Base-by-base conservation (phyloP, 1,140 invertebrate genomes). In the Drosophila nigromelanica region DNA sequence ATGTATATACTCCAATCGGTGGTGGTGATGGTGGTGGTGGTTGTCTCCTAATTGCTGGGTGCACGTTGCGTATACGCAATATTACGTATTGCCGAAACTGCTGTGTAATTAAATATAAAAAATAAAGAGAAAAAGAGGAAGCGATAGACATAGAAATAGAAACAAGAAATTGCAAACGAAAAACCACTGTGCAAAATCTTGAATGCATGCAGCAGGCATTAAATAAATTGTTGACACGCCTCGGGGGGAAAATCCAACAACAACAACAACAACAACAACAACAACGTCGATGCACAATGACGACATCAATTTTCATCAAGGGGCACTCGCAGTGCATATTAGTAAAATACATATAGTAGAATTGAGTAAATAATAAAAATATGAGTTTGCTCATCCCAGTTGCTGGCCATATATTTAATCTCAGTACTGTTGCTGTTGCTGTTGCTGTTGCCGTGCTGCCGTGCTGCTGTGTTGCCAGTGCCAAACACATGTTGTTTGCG, bases 51-150 rank as follows among this genome's bases (percentile, higher is more conserved):
- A 82, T 76, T 64, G 66, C 62, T 24, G 21, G 37, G 18, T 8
- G 58, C 35, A 86, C 82, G 63, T 58, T 40, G 62, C 83, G 83
- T 82, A 87, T 87, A 66, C 69, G 83, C 73, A 87, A 87, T 76
- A 62, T 79, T 56, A 61, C 70, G 67, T 76, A 83, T 76, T 83
- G 62, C 64, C 81, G 58, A 78, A 83, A 56, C 8, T 11, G 39
- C 52, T 69, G 61, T 24, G 56, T 61, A 54, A 56, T 42, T 43
- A 51, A 50, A 42, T 37, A 21, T 12, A 33, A 51, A n/a, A 66
- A 37, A 35, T 47, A 43, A 43, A 37, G 40, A 61, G 33, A 35
- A 6, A 33, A 33, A n/a, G n/a, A n/a, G n/a, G n/a, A n/a, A 6
- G 6, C 5, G 21, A 3, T 24, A 24, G 27, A 27, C 27, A 27